A percentile compares a stretch with the other conserved stretches of the same genome.
These are phyloP conservation scores for Dioctria linearis DNA, from an alignment of 2,888 invertebrate species.

Conservation along the genomic window DNA sequence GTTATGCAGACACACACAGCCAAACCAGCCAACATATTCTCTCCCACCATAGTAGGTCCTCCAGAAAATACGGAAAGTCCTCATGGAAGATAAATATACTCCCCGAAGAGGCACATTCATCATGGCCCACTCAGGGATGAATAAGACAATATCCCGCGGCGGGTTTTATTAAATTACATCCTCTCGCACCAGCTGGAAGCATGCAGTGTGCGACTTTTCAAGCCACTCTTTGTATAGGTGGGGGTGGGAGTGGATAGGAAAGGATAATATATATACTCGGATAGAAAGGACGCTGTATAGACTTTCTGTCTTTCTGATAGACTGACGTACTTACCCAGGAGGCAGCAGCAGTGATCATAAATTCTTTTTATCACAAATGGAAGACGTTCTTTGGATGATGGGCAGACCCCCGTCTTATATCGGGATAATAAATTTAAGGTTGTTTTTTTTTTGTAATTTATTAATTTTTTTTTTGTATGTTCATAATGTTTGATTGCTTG, in stretches of 20 bases:
- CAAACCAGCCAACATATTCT: background rate
- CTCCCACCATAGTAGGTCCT: background rate
- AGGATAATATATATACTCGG: no score
- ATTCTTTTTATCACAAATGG: no score
- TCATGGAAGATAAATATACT: slow-evolving; percentile 37
- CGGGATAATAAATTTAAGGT: no score
- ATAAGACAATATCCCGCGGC: slow-evolving; percentile 67
- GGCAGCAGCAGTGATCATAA: no score
- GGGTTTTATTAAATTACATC: slow-evolving; percentile 71
- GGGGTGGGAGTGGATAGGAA: background rate
- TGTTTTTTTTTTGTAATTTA: no score
- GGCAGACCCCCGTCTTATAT: no score
- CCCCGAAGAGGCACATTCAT: slow-evolving; percentile 42
- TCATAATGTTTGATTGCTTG: no score
- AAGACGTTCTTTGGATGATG: no score
- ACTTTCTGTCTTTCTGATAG: no score
- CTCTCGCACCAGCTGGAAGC: slow-evolving; percentile 60
- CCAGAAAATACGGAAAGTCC: slow-evolving; percentile 22
- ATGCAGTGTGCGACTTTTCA: slow-evolving; percentile 64
- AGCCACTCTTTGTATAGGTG: background rate
- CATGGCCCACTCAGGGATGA: slow-evolving; percentile 52
- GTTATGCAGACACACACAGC: background rate
- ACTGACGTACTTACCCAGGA: no score
- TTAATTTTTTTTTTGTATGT: no score
- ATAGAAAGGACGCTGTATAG: no score